Base-by-base conservation (phyloP, 2,888 invertebrate species). In the Tineola bisselliella region DNA sequence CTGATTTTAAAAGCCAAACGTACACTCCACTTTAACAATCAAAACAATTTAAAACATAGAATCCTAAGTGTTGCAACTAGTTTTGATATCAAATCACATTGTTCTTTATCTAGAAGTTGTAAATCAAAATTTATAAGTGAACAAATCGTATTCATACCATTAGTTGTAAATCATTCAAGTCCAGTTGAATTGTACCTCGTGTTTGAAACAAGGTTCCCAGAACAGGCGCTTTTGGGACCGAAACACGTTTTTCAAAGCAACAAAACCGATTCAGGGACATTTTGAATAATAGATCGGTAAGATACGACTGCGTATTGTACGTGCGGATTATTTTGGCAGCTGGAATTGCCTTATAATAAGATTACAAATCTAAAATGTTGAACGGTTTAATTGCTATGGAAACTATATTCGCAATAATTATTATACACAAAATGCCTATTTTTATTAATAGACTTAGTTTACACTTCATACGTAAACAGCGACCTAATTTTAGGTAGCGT, bases 271-370 rank as follows among this genome's bases (percentile, higher is more conserved):
- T 19, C 56, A 11, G 48, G 48, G 48, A 48, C 56, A 61, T 63
- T 48, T 64, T 62, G 64, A 66, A 66, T 63, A 65, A 63, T 17
- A 38, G 65, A 68, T 67, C 64, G 17, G 38, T 3, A 57, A 63
- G 65, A 60, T 60, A 60, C 33, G 10, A 15, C 48, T n/a, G 17
- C 19, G 65, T 56, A 64, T 67, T 60, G 62, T 62, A 64, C 63
- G 66, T 68, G 68, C 63, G 60, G 63, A 64, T 67, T 70, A 68
- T 70, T 70, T 70, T 68, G 69, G 67, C 68, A 68, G 64, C 65
- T 68, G 65, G 67, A 74, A 71, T 73, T 68, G 69, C 65, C 69
- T 69, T 69, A 63, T 70, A 74, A 74, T 70, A 59, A 66, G 70
- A 71, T 72, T 70, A 25, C 25, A 25, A 4, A 48, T 48, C 6